These are phyloP conservation scores for Pogona vitticeps DNA, from an alignment of 2,113 vertebrate genomes.

Conservation along the genomic window DNA sequence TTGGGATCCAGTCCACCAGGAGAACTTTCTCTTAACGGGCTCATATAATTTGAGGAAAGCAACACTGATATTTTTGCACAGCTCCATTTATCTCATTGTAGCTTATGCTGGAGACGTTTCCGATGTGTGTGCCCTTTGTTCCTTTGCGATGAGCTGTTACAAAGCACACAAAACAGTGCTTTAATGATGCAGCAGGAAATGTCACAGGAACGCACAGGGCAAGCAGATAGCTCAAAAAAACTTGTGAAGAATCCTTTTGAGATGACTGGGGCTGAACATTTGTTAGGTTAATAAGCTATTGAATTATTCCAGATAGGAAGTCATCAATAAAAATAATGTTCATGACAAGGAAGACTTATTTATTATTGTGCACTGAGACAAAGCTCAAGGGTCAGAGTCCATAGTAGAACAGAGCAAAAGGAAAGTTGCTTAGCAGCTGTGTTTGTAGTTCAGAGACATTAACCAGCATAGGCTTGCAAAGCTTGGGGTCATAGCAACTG, in stretches of 20 bases:
- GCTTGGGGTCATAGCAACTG: background rate
- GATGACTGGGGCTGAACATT: background rate
- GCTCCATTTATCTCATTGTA: background rate
- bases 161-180: background rate
- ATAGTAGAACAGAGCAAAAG: conserved; percentile 4
- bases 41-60: background rate
- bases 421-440: conserved; percentile 4
- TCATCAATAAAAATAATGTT: conserved; percentile 7
- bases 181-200: background rate
- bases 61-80: background rate
- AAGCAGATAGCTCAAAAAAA: background rate
- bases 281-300: background rate
- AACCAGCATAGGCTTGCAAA: background rate
- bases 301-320: conserved; percentile 33
- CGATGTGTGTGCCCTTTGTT: background rate
- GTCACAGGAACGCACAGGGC: background rate
- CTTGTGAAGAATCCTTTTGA: conserved; percentile 10
- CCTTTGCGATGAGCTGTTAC: background rate
- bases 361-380: background rate
- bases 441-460: conserved; percentile 10
- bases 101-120: background rate
- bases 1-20: background rate
- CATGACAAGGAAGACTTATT: background rate
- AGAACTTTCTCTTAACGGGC: background rate
- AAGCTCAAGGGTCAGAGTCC: conserved; percentile 18